A percentile compares a stretch with the other conserved stretches of the same genome.
These are phyloP conservation scores for Parnassius orleans DNA, from an alignment of 2,888 invertebrate species.

Conservation along the genomic window DNA sequence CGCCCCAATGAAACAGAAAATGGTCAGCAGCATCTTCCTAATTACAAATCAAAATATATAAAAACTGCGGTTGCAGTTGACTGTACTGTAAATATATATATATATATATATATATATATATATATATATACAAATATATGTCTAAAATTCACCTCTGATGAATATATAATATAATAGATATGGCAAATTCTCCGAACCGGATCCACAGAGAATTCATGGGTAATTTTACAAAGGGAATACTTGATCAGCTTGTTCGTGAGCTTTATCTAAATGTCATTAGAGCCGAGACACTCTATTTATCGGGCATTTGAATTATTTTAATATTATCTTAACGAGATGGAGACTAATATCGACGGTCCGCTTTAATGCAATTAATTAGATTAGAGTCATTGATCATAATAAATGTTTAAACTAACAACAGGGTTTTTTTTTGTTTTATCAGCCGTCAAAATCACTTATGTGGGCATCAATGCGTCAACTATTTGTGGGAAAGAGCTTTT, in stretches of 20 bases:
- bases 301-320: constrained; percentile 1
- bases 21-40: no score
- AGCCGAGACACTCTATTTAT: background rate
- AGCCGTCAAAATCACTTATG: no score
- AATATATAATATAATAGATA: constrained; percentile 7
- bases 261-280: constrained; percentile 16
- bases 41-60: no score
- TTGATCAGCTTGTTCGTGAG: constrained; percentile 6
- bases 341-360: background rate
- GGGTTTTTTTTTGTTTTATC: background rate
- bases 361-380: constrained; percentile 1
- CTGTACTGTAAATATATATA: no score
- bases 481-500: no score
- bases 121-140: no score
- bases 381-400: background rate
- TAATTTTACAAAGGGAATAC: constrained; percentile 9
- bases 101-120: no score
- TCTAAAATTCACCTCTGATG: no score
- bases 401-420: background rate
- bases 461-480: no score
- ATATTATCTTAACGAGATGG: constrained; percentile 2
- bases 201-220: constrained; percentile 1
- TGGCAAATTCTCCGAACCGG: constrained; percentile 4
- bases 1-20: no score
- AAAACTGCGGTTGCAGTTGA: no score